A percentile compares a stretch with the other conserved stretches of the same genome.
Conservation (phyloP, 2,113 vertebrate genomes). For the Tyrannus savana region DNA sequence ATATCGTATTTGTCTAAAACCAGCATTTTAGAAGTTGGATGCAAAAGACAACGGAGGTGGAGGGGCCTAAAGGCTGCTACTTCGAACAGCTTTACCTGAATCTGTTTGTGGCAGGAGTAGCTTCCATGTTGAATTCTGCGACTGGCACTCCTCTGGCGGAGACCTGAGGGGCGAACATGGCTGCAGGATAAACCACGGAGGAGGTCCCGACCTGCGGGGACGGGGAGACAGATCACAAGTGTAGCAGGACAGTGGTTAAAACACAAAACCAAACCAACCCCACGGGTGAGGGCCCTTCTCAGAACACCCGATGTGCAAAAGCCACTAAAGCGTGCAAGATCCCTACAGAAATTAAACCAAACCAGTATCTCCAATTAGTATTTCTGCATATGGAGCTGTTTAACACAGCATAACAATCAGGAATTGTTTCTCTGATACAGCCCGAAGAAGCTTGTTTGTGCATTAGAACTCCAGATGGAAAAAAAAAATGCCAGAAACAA, state of each 20-base stretch:
- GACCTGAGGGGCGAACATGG: constrained; percentile 94
- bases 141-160: constrained; percentile 90
- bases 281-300: not conserved
- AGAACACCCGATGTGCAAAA: not conserved
- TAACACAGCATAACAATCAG: accelerated
- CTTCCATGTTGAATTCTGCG: constrained; percentile 89
- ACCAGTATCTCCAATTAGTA: not conserved
- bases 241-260: not conserved
- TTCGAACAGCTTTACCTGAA: constrained; percentile 80
- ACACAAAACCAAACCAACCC: not conserved
- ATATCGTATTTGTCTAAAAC: accelerated
- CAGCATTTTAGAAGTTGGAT: accelerated
- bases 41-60: accelerated
- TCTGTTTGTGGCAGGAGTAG: constrained; percentile 82
- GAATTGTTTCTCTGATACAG: not conserved
- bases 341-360: not conserved
- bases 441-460: not conserved
- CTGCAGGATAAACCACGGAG: constrained; percentile 93
- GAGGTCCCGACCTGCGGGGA: constrained; percentile 89
- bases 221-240: accelerated
- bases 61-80: not conserved
- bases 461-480: not conserved
- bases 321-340: not conserved
- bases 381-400: not conserved
- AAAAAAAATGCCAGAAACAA: not conserved